Base-by-base conservation (phyloP, 2,113 vertebrate species). In the Lamprologus sp. region DNA sequence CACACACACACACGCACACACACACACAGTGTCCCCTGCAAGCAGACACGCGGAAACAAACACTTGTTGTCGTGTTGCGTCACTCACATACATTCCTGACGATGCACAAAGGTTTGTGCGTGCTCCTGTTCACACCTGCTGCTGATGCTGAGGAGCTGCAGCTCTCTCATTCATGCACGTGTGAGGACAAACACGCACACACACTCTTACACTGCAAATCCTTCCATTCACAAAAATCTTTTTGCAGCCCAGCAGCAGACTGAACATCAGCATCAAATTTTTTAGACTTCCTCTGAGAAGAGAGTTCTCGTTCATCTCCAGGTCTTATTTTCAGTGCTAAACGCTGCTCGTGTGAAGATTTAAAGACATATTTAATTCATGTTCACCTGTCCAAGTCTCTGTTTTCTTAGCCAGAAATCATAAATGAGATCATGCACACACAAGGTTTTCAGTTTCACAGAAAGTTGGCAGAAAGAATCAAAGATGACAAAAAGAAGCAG, bases 191-290 rank as follows among this genome's bases (percentile, higher is more conserved):
- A 68, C 70, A 58, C 80, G 49, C 80, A 60, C 45, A 73, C 79
- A 37, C 80, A 49, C 19, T 3, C 83, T 63, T 37, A 79, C 68
- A 79, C 33, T 79, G 77, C 33, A 73, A 60, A 88, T 91, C 89
- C 83, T 91, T 92, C 85, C 86, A 88, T 90, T 93, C 86, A 88
- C 83, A 82, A 65, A 87, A 87, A 82, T 82, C 37, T 2, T 4
- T 7, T 19, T 77, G 89, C 40, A 60, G 60, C 31, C 70, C 14
- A 10, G 23, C 42, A 75, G 42, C n/a, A 70, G 33, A 23, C 26
- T 49, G 49, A 70, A 79, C 81, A 35, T 77, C 42, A 79, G 53
- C 77, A 79, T 12, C 12, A 51, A 0, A n/a, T 1, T n/a, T 19
- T 49, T 49, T 12, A 19, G 15, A 77, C 42, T 31, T 49, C 0